A percentile compares a stretch with the other conserved stretches of the same genome.
phyloP scores from a whole-genome alignment of 2,113 vertebrate species.

The Dicaeum eximium region DNA sequence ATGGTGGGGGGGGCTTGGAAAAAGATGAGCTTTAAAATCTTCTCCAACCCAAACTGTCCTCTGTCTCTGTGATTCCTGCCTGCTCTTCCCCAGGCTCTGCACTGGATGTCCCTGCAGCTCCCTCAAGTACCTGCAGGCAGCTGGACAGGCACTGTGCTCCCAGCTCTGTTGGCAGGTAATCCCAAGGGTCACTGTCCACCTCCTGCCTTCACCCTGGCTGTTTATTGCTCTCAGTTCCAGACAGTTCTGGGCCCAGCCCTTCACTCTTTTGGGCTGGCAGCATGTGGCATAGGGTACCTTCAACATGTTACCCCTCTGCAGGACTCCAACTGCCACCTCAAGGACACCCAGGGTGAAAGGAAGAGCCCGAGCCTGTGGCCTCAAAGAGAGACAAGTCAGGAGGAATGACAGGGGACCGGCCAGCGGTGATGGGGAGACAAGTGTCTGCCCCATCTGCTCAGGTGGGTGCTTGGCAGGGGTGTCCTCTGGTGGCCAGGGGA shows the following conservation, averaged over 20 bases:
- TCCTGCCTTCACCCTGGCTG: neutral
- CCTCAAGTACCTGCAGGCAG: neutral
- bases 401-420: neutral
- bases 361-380: neutral
- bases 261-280: neutral
- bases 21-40: neutral
- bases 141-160: neutral
- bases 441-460: slow-evolving; percentile 71
- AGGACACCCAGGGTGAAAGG: neutral
- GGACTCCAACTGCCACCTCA: neutral
- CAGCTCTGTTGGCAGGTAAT: neutral
- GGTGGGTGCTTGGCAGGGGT: slow-evolving; percentile 19
- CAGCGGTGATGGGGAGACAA: neutral
- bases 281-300: neutral
- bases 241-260: neutral
- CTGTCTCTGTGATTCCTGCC: neutral
- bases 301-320: neutral
- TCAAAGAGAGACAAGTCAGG: fast-evolving
- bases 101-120: neutral
- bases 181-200: fast-evolving
- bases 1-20: neutral
- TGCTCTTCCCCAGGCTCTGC: neutral
- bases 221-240: neutral
- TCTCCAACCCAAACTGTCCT: neutral
- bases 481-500: neutral